phyloP scores from a whole-genome alignment of 2,113 vertebrate genomes.

The Oreocharis arfaki region DNA sequence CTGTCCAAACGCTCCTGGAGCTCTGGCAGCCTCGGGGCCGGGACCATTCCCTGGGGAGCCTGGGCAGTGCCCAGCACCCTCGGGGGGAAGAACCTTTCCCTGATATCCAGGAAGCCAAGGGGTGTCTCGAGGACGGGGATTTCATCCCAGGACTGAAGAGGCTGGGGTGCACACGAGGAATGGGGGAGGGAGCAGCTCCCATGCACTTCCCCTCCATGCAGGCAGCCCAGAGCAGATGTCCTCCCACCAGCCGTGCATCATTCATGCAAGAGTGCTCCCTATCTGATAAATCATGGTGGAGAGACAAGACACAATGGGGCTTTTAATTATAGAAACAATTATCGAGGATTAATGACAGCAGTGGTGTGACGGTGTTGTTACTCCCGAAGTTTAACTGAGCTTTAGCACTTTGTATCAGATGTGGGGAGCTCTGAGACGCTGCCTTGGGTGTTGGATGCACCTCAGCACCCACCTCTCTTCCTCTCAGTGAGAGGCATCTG shows the following conservation, averaged over 20 bases:
- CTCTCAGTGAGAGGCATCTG: fast-evolving
- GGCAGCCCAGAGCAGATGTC: background rate
- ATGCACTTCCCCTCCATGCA: background rate
- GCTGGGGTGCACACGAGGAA: background rate
- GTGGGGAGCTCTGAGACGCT: background rate
- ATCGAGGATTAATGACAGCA: constrained; percentile 23
- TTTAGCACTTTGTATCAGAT: background rate
- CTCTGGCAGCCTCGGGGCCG: background rate
- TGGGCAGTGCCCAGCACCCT: background rate
- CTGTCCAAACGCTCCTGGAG: background rate
- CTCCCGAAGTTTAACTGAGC: background rate
- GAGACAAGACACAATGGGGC: constrained; percentile 40
- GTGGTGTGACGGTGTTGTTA: background rate
- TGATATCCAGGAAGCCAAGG: background rate
- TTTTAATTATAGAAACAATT: constrained; percentile 65
- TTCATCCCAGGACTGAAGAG: fast-evolving
- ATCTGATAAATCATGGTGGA: background rate
- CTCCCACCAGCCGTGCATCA: background rate
- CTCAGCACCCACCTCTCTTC: background rate
- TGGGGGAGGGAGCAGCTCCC: background rate
- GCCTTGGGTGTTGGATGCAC: background rate
- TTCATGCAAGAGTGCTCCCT: background rate
- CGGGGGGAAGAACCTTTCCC: background rate
- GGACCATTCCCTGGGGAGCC: background rate
- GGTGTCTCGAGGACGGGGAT: fast-evolving